phyloP scores from a whole-genome alignment of 2,888 invertebrate species.

The Plebejus argus region DNA sequence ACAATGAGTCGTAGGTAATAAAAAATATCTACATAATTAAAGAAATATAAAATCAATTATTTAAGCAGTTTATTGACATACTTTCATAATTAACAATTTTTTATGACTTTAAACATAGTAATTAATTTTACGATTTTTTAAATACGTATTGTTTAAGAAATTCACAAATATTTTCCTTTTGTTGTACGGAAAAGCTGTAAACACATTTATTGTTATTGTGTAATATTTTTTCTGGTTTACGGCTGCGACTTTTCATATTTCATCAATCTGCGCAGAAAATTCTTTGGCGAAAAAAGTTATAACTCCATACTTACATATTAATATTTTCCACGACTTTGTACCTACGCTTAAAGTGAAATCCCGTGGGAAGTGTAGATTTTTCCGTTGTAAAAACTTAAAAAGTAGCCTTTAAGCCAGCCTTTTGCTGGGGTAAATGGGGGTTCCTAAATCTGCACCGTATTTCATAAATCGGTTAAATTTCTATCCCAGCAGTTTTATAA shows the following conservation, averaged over 20 bases:
- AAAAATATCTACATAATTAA: not conserved
- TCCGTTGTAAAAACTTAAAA: too few relatives aligned
- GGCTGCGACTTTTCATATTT: not conserved
- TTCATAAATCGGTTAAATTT: too few relatives aligned
- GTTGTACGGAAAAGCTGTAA: not conserved
- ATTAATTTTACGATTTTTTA: slow-evolving; percentile 12
- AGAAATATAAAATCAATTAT: not conserved
- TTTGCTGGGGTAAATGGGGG: too few relatives aligned
- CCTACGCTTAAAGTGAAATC: too few relatives aligned
- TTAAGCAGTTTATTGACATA: slow-evolving; percentile 1
- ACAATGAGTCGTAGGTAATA: not conserved
- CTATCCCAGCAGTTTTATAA: too few relatives aligned
- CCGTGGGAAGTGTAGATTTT: too few relatives aligned
- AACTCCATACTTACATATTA: too few relatives aligned
- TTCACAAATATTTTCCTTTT: not conserved
- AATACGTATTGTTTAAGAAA: not conserved
- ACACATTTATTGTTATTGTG: not conserved
- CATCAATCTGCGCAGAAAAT: not conserved
- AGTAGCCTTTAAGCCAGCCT: too few relatives aligned
- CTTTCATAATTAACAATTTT: not conserved
- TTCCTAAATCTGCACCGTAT: too few relatives aligned
- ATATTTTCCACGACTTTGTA: too few relatives aligned
- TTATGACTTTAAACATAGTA: not conserved
- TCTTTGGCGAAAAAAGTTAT: not conserved
- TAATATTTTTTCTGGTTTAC: not conserved